phyloP scores from a whole-genome alignment of 2,113 vertebrate species.

The Burhinus bistriatus region DNA sequence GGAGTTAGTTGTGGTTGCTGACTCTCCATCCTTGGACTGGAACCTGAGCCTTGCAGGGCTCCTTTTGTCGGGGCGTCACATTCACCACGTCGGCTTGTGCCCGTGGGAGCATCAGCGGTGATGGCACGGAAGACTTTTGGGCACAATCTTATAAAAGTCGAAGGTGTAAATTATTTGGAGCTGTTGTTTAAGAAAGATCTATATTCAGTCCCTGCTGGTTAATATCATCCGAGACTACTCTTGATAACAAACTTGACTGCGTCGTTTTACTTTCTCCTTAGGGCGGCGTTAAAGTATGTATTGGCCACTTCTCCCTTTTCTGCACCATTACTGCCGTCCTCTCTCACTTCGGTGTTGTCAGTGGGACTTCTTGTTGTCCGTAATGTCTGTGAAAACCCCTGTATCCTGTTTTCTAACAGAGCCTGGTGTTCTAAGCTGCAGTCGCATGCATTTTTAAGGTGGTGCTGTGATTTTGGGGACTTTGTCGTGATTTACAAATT shows the following conservation, averaged over 20 bases:
- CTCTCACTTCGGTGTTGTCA: not conserved
- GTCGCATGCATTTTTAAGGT: not conserved
- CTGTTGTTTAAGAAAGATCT: not conserved
- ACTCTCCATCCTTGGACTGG: not conserved
- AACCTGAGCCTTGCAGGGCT: not conserved
- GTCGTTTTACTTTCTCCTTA: not conserved
- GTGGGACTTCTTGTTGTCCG: not conserved
- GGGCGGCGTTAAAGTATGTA: not conserved
- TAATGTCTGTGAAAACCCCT: fast-evolving
- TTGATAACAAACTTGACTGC: not conserved
- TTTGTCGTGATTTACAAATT: not conserved
- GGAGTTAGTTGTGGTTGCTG: not conserved
- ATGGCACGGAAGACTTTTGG: not conserved
- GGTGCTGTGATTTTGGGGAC: not conserved
- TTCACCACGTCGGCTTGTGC: not conserved
- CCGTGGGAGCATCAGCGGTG: fast-evolving
- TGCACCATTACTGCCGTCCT: not conserved
- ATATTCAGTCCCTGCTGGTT: slow-evolving; percentile 9
- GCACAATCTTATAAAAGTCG: fast-evolving
- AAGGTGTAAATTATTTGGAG: not conserved
- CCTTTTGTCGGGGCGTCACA: fast-evolving
- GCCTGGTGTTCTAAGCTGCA: not conserved
- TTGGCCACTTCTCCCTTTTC: not conserved
- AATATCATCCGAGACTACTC: not conserved
- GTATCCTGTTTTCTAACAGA: not conserved